Percentiles rank a stretch among this genome's conserved stretches.
These are phyloP conservation scores for Druon quercuslanigerum DNA, from an alignment of 1,140 invertebrate species.

Conservation along the genomic window DNA sequence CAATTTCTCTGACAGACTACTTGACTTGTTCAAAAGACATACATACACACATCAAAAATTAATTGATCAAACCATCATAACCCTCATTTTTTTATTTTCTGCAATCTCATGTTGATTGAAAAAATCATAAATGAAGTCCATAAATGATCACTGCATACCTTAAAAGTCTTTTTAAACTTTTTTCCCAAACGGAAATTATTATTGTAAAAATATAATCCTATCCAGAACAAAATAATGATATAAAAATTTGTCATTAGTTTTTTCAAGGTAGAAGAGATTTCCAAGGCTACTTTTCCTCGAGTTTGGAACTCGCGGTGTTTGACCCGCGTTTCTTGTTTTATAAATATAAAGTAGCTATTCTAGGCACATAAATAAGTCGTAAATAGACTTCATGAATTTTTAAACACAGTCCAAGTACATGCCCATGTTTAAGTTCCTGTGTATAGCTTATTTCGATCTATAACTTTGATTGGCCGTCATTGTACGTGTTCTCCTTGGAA, in stretches of 20 bases:
- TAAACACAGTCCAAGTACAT: constrained; percentile 33
- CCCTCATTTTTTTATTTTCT: too few species aligned
- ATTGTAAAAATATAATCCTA: too few species aligned
- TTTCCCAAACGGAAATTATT: too few species aligned
- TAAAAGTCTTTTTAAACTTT: too few species aligned
- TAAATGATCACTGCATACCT: too few species aligned
- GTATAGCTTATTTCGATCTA: constrained; percentile 39
- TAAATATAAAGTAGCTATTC: constrained; percentile 33
- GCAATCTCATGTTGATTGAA: too few species aligned
- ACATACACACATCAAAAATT: not conserved
- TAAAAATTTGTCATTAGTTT: constrained; percentile 33
- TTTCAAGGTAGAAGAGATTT: constrained; percentile 22
- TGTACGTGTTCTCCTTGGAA: constrained; percentile 53
- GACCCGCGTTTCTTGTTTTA: constrained; percentile 24
- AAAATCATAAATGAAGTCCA: too few species aligned
- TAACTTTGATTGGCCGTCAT: constrained; percentile 50
- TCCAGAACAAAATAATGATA: too few species aligned
- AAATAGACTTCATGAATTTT: constrained; percentile 25
- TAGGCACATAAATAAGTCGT: not conserved
- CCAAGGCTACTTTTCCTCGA: constrained; percentile 19
- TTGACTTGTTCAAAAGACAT: constrained; percentile 23
- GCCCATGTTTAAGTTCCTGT: not conserved
- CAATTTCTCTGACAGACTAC: constrained; percentile 46
- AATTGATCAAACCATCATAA: not conserved
- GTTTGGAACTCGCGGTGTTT: constrained; percentile 18